Percentiles rank a stretch among this genome's conserved stretches.
phyloP scores from a whole-genome alignment of 2,113 vertebrate species.

The Accipiter virgatus region DNA sequence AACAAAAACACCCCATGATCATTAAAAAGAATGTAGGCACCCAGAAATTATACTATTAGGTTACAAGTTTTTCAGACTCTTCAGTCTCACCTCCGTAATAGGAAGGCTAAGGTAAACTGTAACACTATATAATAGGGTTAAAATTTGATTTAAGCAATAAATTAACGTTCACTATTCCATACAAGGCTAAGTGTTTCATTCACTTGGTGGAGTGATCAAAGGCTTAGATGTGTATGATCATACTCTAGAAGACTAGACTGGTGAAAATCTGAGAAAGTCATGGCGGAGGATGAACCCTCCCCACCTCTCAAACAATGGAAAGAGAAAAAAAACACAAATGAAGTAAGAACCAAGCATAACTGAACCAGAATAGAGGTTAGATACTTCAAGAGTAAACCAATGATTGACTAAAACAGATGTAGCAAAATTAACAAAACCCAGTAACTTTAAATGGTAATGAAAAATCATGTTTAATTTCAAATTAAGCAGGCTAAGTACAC shows the following conservation, averaged over 20 bases:
- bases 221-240: neutral
- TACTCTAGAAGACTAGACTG: neutral
- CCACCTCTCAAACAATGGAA: neutral
- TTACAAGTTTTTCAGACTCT: neutral
- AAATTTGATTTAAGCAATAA: neutral
- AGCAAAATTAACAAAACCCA: neutral
- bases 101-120: neutral
- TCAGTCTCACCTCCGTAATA: neutral
- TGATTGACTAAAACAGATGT: neutral
- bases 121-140: neutral
- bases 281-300: neutral
- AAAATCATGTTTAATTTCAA: neutral
- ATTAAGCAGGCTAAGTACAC: neutral
- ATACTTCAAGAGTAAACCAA: neutral
- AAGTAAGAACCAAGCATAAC: neutral
- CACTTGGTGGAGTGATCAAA: neutral
- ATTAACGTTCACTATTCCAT: neutral
- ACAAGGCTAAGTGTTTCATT: neutral
- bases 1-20: rapidly evolving
- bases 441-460: neutral
- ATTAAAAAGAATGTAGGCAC: neutral
- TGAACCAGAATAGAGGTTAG: neutral
- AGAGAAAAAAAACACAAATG: neutral
- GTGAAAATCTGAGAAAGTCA: neutral
- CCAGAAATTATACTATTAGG: neutral